Evolutionary conservation across 2,113 vertebrate species (phyloP).

Genomic region (Phodopus roborovskii): DNA sequence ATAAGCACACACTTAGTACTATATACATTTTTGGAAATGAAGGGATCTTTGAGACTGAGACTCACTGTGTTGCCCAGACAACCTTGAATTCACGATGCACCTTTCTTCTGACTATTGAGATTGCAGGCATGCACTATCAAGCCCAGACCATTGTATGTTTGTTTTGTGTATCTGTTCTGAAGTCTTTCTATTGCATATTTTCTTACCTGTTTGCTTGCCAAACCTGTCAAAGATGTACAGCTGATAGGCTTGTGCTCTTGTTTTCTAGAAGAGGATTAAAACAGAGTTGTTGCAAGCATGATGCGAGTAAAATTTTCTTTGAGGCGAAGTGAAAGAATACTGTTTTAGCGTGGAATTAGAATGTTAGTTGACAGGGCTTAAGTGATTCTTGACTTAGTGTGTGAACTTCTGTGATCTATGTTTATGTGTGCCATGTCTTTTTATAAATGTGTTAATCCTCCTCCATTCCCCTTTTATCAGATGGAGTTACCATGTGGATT

Average conservation of each 20-base stretch:
- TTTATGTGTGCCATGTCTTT: slow-evolving; percentile 2
- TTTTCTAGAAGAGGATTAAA: slow-evolving; percentile 41
- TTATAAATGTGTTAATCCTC: slow-evolving; percentile 26
- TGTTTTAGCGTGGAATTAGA: background rate
- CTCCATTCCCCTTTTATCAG: slow-evolving; percentile 84
- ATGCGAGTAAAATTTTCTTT: background rate
- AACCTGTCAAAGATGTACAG: background rate
- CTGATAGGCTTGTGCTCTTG: background rate
- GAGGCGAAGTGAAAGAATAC: background rate
- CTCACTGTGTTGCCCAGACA: background rate
- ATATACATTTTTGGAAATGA: background rate
- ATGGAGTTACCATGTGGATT: slow-evolving; percentile 98
- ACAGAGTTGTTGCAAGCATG: slow-evolving; percentile 26
- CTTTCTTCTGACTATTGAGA: background rate
- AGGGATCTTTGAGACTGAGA: background rate
- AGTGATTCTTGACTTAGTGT: slow-evolving; percentile 38
- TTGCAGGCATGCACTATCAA: background rate
- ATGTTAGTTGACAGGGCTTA: slow-evolving; percentile 32
- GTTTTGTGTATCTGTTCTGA: slow-evolving; percentile 27
- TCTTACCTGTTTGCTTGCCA: background rate
- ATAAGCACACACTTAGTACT: background rate
- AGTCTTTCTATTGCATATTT: slow-evolving; percentile 46
- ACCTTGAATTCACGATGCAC: background rate
- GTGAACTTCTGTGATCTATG: slow-evolving; percentile 19
- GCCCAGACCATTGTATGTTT: background rate